Evolutionary conservation across 2,888 invertebrate species (phyloP), one percentile per base, ranked within the genome.

Genomic region (Pegoplata infirma): DNA sequence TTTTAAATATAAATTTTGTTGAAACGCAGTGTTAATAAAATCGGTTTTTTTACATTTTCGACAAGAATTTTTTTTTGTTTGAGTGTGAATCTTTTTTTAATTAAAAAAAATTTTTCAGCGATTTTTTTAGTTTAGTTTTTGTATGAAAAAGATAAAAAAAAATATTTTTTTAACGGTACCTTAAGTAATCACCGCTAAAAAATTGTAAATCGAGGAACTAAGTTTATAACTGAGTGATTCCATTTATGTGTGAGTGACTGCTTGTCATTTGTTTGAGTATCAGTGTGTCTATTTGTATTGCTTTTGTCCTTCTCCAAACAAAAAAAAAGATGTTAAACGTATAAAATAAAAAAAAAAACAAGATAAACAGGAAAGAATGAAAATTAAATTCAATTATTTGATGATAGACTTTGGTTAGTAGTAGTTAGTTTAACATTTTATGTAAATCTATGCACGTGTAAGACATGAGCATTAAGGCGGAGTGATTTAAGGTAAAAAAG

Each of bases 391-490:
- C 56, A 68, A 68, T 68, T 68, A 56, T 56, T 53, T 19, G 19
- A 55, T 55, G 44, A 68, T 68, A 56, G 47, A 47, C 67, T 47
- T 67, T 46, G 23, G 44, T 59, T 59, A 25, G 46, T 40, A 40
- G n/a, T 58, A 40, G 56, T 19, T 40, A 58, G 21, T 40, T 40
- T 58, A 12, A 40, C 19, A 58, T 56, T 51, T 58, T 69, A 69
- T 76, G 69, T 44, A 69, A 76, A 76, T 64, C 21, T 49, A 64
- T 51, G 56, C 67, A 68, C 68, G 55, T 61, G 40, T 32, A 49
- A 40, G 49, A 61, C 46, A 61, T 44, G 72, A 55, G 36, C 72
- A 40, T 40, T n/a, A n/a, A n/a, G n/a, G n/a, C n/a, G n/a, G n/a
- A n/a, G n/a, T n/a, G n/a, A n/a, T n/a, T n/a, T n/a, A n/a, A n/a